phyloP scores from a whole-genome alignment of 2,888 invertebrate species.

The Agrypnus murinus region DNA sequence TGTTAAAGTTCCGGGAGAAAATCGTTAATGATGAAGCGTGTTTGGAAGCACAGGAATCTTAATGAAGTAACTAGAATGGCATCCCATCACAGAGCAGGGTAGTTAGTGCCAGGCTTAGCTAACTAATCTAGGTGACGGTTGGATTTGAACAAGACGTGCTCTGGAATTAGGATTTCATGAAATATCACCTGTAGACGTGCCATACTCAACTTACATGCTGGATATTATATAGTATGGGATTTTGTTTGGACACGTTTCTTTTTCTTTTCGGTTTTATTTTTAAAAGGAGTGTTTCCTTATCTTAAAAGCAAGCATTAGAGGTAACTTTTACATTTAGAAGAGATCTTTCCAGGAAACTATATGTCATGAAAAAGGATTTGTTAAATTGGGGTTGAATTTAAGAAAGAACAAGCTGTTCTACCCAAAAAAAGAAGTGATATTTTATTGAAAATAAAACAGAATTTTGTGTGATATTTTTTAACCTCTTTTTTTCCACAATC shows the following conservation, averaged over 20 bases:
- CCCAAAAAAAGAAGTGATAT: too few species aligned
- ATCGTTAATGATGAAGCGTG: constrained; percentile 36
- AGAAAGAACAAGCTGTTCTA: too few species aligned
- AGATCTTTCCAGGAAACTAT: too few species aligned
- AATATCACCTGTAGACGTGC: constrained; percentile 37
- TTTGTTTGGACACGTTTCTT: too few species aligned
- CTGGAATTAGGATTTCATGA: constrained; percentile 35
- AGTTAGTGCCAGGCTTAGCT: constrained; percentile 44
- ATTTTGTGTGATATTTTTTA: too few species aligned
- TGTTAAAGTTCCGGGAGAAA: constrained; percentile 13
- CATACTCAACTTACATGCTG: constrained; percentile 5
- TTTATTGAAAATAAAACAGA: too few species aligned
- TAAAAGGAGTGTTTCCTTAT: neutral
- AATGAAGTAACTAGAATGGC: constrained; percentile 41
- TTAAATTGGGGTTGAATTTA: too few species aligned
- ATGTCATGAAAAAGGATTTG: too few species aligned
- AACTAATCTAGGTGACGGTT: constrained; percentile 42
- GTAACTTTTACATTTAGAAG: too few species aligned
- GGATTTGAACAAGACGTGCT: constrained; percentile 44
- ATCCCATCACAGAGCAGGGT: constrained; percentile 38
- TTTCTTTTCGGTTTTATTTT: neutral
- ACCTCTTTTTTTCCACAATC: too few species aligned
- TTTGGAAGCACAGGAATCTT: constrained; percentile 39
- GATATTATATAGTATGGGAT: neutral
- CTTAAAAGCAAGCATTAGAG: too few species aligned